Base-by-base conservation (phyloP, 2,888 invertebrate genomes). In the Troglohyphantes excavatus region DNA sequence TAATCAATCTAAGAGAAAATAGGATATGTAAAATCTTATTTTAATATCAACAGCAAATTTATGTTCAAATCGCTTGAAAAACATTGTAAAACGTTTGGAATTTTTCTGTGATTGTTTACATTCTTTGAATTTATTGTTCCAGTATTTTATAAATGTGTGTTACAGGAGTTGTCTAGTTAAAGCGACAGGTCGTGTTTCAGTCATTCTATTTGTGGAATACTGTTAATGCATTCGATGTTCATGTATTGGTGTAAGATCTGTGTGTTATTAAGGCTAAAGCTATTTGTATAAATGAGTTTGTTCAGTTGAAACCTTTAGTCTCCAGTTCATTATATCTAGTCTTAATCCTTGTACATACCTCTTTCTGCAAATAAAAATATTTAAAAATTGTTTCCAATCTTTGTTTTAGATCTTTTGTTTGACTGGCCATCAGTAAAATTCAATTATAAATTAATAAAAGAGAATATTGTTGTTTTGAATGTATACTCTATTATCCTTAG, bases 351-450 rank as follows among this genome's bases (percentile, higher is more conserved):
- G 88, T 82, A 88, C 59, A 88, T 81, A 73, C 53, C 23, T 75
- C 78, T 88, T 75, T 59, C 27, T 68, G 68, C 19, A 72, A 88
- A 82, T 82, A 88, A 82, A 88, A 59, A 76, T 75, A 82, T 75
- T 87, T 81, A 81, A 87, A 86, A 43, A 19, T 65, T 78, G 43
- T 78, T 78, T 53, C 5, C 21, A 72, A 29, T 29, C 11, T 29
- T 21, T 21, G 13, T 21, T 59, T n/a, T 27, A 26, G 5, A n/a
- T 53, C n/a, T 1, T 53, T 53, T 13, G 7, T 46, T 2, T 53
- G 9, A n/a, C 53, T n/a, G n/a, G n/a, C n/a, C n/a, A n/a, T n/a
- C n/a, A n/a, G n/a, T n/a, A n/a, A n/a, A n/a, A n/a, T n/a, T n/a
- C n/a, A n/a, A n/a, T n/a, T n/a, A n/a, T n/a, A n/a, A n/a, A n/a